These are phyloP conservation scores for Diarsia brunnea DNA, from an alignment of 2,888 invertebrate genomes.

Conservation along the genomic window DNA sequence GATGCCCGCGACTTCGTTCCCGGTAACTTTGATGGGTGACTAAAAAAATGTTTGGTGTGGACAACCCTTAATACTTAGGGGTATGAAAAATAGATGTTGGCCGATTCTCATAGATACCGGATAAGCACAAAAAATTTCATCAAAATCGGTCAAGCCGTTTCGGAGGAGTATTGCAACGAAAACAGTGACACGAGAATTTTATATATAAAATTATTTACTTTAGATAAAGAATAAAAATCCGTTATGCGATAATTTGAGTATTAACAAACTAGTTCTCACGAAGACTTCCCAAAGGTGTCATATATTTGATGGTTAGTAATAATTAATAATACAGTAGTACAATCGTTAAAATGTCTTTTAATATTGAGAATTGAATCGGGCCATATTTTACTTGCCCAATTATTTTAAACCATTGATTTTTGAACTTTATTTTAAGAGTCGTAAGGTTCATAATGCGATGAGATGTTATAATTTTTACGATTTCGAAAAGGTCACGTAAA, in stretches of 20 bases:
- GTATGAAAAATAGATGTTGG: too few relatives aligned
- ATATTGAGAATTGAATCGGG: slow-evolving; percentile 27
- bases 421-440: rapidly evolving
- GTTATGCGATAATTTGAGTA: background rate
- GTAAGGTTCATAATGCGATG: slow-evolving; percentile 22
- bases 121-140: too few relatives aligned
- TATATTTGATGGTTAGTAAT: slow-evolving; percentile 36
- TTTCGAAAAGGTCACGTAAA: slow-evolving; percentile 17
- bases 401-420: background rate
- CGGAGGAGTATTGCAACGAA: too few relatives aligned
- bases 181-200: too few relatives aligned
- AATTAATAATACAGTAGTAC: slow-evolving; percentile 53
- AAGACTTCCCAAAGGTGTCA: background rate
- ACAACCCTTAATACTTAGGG: too few relatives aligned
- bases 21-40: too few relatives aligned
- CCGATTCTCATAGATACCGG: too few relatives aligned
- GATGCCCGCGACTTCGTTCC: too few relatives aligned
- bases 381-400: slow-evolving; percentile 33
- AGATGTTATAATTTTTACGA: slow-evolving; percentile 24
- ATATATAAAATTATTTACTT: too few relatives aligned
- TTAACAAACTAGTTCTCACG: slow-evolving; percentile 11
- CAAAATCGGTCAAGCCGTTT: too few relatives aligned
- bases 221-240: background rate
- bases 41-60: too few relatives aligned
- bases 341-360: slow-evolving; percentile 38